Percentiles rank a stretch among this genome's conserved stretches.
Evolutionary conservation across 2,113 vertebrate species (phyloP).

Genomic region (Myxocyprinus asiaticus): DNA sequence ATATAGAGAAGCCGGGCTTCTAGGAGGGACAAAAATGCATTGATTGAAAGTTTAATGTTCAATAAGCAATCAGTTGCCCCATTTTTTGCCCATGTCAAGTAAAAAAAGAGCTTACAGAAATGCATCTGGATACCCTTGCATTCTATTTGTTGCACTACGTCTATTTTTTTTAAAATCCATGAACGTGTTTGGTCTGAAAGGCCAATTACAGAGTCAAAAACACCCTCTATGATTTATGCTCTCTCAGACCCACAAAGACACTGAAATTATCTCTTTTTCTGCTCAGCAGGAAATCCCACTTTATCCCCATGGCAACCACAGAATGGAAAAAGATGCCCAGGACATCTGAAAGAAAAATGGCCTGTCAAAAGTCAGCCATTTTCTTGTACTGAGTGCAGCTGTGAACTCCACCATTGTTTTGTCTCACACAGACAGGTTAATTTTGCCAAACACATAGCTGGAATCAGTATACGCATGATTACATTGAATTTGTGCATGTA

Average conservation of each 20-base stretch:
- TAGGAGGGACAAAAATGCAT: too few relatives aligned
- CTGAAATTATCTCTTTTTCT: slow-evolving; percentile 38
- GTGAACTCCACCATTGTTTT: background rate
- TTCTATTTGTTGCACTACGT: too few relatives aligned
- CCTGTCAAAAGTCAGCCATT: slow-evolving; percentile 32
- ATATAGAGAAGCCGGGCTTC: too few relatives aligned
- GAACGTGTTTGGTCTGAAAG: too few relatives aligned
- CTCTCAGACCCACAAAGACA: slow-evolving; percentile 43
- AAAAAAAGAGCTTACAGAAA: too few relatives aligned
- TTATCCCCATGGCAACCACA: slow-evolving; percentile 34
- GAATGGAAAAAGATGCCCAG: slow-evolving; percentile 34
- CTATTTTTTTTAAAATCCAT: too few relatives aligned
- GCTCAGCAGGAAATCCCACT: slow-evolving; percentile 34
- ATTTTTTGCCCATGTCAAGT: too few relatives aligned
- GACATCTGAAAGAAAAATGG: slow-evolving; percentile 38
- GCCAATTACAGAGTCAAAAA: background rate
- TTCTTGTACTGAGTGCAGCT: background rate
- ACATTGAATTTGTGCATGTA: slow-evolving; percentile 2
- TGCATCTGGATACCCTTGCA: too few relatives aligned
- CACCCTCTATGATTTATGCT: slow-evolving; percentile 15
- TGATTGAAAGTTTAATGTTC: too few relatives aligned
- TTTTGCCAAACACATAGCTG: background rate
- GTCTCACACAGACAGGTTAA: slow-evolving; percentile 9
- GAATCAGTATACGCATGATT: background rate
- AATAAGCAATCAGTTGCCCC: too few relatives aligned